Percentiles rank a stretch among this genome's conserved stretches.
Conservation (phyloP, 2,113 vertebrate species). For the Colossoma macropomum region DNA sequence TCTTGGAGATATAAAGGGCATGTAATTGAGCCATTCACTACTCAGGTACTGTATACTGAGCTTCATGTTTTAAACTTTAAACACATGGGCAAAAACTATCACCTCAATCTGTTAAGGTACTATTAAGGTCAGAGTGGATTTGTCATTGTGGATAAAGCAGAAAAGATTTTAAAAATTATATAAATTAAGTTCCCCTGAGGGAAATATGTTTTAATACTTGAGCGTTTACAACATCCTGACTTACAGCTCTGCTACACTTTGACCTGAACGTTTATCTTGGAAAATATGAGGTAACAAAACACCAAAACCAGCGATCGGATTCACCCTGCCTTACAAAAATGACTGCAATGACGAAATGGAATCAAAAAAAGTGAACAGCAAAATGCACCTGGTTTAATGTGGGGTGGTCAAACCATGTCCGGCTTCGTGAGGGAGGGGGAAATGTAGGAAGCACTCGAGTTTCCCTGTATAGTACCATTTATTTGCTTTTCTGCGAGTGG, state of each 20-base stretch:
- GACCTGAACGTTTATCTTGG: constrained; percentile 49
- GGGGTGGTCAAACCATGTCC: constrained; percentile 19
- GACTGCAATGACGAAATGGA: not conserved
- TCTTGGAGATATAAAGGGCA: constrained; percentile 40
- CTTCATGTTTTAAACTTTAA: not conserved
- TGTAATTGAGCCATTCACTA: constrained; percentile 62
- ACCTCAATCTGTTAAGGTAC: not conserved
- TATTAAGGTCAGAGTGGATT: not conserved
- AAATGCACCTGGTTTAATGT: constrained; percentile 5
- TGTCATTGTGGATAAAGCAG: constrained; percentile 19
- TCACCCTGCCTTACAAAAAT: not conserved
- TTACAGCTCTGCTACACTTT: constrained; percentile 50
- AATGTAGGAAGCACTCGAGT: constrained; percentile 73
- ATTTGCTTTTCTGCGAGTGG: constrained; percentile 61
- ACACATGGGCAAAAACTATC: not conserved
- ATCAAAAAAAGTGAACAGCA: not conserved
- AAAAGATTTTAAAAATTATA: not conserved
- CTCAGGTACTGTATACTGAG: not conserved
- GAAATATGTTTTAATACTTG: constrained; percentile 60
- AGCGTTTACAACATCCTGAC: constrained; percentile 47
- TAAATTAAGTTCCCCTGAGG: constrained; percentile 45
- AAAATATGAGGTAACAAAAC: constrained; percentile 51
- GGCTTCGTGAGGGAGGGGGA: constrained; percentile 5
- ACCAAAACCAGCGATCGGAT: constrained; percentile 31
- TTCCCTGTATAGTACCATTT: constrained; percentile 72